These are phyloP conservation scores for Dendrolimus houi DNA, from an alignment of 2,888 invertebrate species.

Conservation along the genomic window DNA sequence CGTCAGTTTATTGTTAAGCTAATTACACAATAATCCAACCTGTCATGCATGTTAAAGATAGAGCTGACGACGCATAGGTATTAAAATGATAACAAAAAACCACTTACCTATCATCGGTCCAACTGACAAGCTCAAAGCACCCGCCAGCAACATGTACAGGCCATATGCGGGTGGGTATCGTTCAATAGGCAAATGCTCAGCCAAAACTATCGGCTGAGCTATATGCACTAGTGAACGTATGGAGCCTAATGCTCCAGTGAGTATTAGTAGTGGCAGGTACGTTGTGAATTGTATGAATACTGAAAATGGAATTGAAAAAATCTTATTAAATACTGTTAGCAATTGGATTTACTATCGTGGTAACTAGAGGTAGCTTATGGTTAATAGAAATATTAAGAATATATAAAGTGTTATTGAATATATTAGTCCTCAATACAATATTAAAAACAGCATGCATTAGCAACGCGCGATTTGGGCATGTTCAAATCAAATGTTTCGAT, in stretches of 20 bases:
- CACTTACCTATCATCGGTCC: slow-evolving; percentile 78
- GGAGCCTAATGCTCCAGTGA: slow-evolving; percentile 73
- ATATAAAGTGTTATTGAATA: no score
- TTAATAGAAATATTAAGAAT: no score
- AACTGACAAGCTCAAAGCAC: slow-evolving; percentile 73
- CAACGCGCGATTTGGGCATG: no score
- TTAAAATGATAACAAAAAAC: not conserved
- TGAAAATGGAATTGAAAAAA: slow-evolving; percentile 27
- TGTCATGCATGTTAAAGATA: not conserved
- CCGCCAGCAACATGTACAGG: slow-evolving; percentile 78
- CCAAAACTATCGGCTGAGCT: slow-evolving; percentile 78
- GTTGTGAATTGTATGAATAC: slow-evolving; percentile 76
- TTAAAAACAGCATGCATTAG: no score
- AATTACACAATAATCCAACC: not conserved
- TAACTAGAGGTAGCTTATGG: no score
- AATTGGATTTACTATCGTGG: no score
- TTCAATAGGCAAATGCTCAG: slow-evolving; percentile 78
- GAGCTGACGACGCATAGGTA: not conserved
- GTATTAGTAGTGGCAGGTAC: slow-evolving; percentile 66
- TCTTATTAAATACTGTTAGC: no score
- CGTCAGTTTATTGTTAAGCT: no score
- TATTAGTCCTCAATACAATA: no score
- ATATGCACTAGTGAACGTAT: slow-evolving; percentile 78
- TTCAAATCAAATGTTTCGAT: no score
- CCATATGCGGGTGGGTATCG: slow-evolving; percentile 81